phyloP scores from a whole-genome alignment of 2,888 invertebrate species.

The Cataglyphis albicans region DNA sequence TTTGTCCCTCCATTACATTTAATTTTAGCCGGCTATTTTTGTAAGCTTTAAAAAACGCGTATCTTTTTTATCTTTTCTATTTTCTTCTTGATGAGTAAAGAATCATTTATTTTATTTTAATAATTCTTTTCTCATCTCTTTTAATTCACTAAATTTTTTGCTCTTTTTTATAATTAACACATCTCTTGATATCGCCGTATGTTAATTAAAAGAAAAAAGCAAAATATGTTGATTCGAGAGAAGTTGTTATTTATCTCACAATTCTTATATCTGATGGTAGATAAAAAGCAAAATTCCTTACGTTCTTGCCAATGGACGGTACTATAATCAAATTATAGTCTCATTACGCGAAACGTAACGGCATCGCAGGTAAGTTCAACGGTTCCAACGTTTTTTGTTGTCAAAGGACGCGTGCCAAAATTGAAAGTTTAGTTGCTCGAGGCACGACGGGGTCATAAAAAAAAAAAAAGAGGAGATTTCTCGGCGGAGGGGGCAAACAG shows the following conservation, averaged over 20 bases:
- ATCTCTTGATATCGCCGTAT: background rate
- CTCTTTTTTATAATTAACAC: background rate
- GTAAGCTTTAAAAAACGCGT: background rate
- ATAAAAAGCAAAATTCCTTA: constrained; percentile 1
- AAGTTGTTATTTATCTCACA: constrained; percentile 7
- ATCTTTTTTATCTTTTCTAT: background rate
- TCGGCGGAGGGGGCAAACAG: constrained; percentile 77
- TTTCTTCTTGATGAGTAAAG: background rate
- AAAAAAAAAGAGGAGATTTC: constrained; percentile 46
- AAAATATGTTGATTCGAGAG: background rate
- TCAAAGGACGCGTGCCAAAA: constrained; percentile 71
- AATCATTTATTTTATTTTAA: background rate
- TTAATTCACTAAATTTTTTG: background rate
- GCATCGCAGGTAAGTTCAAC: constrained; percentile 31
- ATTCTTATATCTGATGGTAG: background rate
- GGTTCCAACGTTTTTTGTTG: constrained; percentile 50
- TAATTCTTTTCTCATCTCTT: background rate
- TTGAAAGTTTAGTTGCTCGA: constrained; percentile 63
- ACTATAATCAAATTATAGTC: constrained; percentile 7
- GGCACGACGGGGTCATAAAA: constrained; percentile 53
- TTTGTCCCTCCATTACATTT: background rate
- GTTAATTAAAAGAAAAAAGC: background rate
- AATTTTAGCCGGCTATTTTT: background rate
- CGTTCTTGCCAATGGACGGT: background rate
- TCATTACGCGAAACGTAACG: constrained; percentile 27